Conservation (phyloP, 1,140 invertebrate genomes). For the Hylaeus anthracinus region DNA sequence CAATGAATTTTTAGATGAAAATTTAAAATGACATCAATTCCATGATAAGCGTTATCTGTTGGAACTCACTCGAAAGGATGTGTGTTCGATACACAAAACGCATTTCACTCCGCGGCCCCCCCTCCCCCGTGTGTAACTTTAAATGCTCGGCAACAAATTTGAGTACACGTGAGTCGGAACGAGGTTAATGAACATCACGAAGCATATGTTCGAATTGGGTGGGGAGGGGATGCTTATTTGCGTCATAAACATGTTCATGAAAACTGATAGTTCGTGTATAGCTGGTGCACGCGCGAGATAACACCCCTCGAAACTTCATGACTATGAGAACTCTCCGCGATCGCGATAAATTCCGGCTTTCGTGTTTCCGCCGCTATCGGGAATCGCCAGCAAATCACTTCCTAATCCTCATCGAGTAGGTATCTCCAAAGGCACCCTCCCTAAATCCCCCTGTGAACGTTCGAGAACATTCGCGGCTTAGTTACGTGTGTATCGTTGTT, state of each 20-base stretch:
- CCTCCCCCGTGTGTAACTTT: neutral
- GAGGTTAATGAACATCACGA: conserved; percentile 41
- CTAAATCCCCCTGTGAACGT: conserved; percentile 62
- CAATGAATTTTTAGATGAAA: too few species aligned
- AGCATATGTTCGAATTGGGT: conserved; percentile 47
- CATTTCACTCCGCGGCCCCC: neutral
- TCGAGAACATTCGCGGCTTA: conserved; percentile 42
- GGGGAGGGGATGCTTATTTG: conserved; percentile 44
- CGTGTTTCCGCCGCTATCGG: conserved; percentile 70
- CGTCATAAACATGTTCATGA: conserved; percentile 58
- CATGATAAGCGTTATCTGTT: conserved; percentile 25
- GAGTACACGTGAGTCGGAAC: conserved; percentile 21
- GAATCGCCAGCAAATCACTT: conserved; percentile 72
- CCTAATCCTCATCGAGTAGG: conserved; percentile 70
- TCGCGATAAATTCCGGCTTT: conserved; percentile 74
- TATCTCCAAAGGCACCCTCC: conserved; percentile 57
- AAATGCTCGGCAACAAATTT: conserved; percentile 14
- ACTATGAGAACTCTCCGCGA: conserved; percentile 68
- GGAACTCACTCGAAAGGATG: conserved; percentile 1
- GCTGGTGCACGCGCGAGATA: conserved; percentile 70
- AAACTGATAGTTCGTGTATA: conserved; percentile 66
- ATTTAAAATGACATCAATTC: too few species aligned
- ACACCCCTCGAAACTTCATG: conserved; percentile 66
- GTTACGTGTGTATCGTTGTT: conserved; percentile 48
- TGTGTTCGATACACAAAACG: conserved; percentile 22